Evolutionary conservation across 2,888 invertebrate species (phyloP), one percentile per base, ranked within the genome.

Genomic region (Polydesmus complanatus): DNA sequence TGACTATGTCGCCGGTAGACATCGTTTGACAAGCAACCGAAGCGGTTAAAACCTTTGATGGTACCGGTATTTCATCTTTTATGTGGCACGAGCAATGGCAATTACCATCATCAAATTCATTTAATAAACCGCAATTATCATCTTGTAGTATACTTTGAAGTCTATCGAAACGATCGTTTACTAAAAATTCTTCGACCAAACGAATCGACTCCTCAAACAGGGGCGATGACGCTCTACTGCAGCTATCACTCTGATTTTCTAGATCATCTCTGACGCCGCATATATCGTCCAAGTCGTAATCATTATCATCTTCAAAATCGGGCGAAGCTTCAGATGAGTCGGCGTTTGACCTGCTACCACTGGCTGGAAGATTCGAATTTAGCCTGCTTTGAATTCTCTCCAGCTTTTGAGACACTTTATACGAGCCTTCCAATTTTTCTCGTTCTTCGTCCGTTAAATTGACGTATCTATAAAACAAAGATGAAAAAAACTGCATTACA

Each of bases 401-500:
- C 63, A 93, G 75, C 72, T 93, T 93, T 70, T 87, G 88, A 0
- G 92, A 92, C 64, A 93, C 92, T 77, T 93, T 93, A 70, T 90
- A 86, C 58, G 87, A 88, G 48, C 89, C 88, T 73, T 90, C 91
- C 21, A 93, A 76, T 72, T 91, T 91, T 68, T 91, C 91, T 69
- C 91, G 90, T 71, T 93, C 92, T 66, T 91, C 91, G 68, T 92
- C 90, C 21, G 91, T 91, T 58, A 93, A 80, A 69, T 91, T 90
- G 73, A 93, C 81, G 75, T 92, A 90, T 70, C 88, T 84, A 65
- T 1, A 66, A 70, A 48, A 61, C 63, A 59, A 63, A 48, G n/a
- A n/a, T n/a, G n/a, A n/a, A n/a, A n/a, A n/a, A n/a, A n/a, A n/a
- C n/a, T n/a, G n/a, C n/a, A n/a, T n/a, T n/a, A n/a, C n/a, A n/a